Base-by-base conservation (phyloP, 2,888 invertebrate species). In the Pardosa pseudoannulata region DNA sequence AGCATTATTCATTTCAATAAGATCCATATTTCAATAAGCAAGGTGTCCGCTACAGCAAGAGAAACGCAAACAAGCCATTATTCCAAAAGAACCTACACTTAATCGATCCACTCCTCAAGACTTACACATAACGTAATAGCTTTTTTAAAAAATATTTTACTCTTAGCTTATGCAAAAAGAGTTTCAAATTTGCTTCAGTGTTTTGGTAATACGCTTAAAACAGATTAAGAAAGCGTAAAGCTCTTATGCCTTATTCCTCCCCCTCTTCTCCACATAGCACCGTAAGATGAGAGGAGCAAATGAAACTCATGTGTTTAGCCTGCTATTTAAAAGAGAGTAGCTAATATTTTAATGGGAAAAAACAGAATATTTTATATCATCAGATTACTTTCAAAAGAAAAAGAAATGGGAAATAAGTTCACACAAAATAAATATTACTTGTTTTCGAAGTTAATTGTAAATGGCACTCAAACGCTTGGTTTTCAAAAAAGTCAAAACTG, bases 1-100 rank as follows among this genome's bases (percentile, higher is more conserved):
- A 56, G 56, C 56, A 56, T 56, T 23, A 56, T 56, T 56, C 56
- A 56, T 56, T 23, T 56, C 56, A 56, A 56, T 56, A 56, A 56
- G 56, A 56, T 56, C 56, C 56, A 56, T 56, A 56, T 56, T 56
- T 56, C 56, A 56, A 56, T 56, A 56, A 56, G 56, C 56, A 56
- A 56, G 23, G 56, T 56, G 56, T 56, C 23, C 23, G 56, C 56
- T 56, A 56, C 56, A 56, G 19, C 56, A 56, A 56, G 56, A 23
- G 56, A 56, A 56, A 56, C 56, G 56, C 56, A 56, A 56, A 56
- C 56, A 56, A 56, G 23, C 56, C 56, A 56, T 56, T 56, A 56
- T 23, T 56, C 56, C 13, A 56, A 56, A 56, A 56, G 56, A 56
- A 56, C 1, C 56, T 56, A 56, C 19, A 23, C 56, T 56, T 56